Conservation (phyloP, 2,888 invertebrate genomes). For the Phyto melanocephala region DNA sequence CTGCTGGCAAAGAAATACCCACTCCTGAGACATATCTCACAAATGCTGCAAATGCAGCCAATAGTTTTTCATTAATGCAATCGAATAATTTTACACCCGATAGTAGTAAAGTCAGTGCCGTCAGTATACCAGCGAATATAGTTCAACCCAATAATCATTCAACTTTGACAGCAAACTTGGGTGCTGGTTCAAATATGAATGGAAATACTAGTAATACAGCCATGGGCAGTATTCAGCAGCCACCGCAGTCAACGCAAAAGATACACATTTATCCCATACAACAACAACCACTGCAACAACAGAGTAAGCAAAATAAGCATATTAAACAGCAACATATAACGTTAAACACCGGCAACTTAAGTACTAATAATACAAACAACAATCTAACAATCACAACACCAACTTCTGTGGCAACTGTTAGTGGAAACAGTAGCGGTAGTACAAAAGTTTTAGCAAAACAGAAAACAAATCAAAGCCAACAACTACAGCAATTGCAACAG, state of each 20-base stretch:
- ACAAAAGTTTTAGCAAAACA: conserved; percentile 18
- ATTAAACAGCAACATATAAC: conserved; percentile 66
- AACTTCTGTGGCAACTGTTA: conserved; percentile 9
- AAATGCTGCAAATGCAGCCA: conserved; percentile 72
- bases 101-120: conserved; percentile 64
- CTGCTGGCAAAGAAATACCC: conserved; percentile 85
- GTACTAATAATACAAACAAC: conserved; percentile 48
- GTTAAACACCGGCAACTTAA: conserved; percentile 71
- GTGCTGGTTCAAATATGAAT: neutral
- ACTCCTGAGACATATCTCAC: conserved; percentile 79
- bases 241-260: conserved; percentile 69
- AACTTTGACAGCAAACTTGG: conserved; percentile 55
- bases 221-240: conserved; percentile 41
- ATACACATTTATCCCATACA: conserved; percentile 77
- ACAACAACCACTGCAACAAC: conserved; percentile 71
- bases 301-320: conserved; percentile 67
- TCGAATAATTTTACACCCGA: conserved; percentile 57
- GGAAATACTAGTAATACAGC: conserved; percentile 3
- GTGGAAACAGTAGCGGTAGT: neutral
- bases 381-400: conserved; percentile 27
- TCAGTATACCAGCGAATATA: conserved; percentile 74
- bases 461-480: conserved; percentile 40
- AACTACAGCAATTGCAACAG: conserved; percentile 44
- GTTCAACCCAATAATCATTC: conserved; percentile 78
- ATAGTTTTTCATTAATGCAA: conserved; percentile 56